Base-by-base conservation (phyloP, 1,140 invertebrate genomes). In the Atopsyche davidsoni region DNA sequence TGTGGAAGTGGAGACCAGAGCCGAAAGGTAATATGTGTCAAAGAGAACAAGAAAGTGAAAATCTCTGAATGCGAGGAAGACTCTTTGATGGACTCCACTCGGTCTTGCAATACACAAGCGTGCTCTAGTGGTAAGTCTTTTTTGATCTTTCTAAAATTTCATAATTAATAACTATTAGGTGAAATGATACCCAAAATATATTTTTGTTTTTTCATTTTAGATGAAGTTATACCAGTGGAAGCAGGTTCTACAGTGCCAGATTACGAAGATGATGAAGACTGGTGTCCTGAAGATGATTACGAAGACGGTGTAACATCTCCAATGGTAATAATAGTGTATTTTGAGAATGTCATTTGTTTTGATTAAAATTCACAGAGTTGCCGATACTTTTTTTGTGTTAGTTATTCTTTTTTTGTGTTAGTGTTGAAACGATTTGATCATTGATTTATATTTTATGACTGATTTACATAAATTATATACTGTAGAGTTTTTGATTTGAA, bases 1-100 rank as follows among this genome's bases (percentile, higher is more conserved):
- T 96, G 92, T 60, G 90, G 86, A 2, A 87, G 88, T 7, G 92
- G 92, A 7, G 76, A 78, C 36, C 82, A 80, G 62, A 70, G 66
- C 2, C 76, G 91, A 6, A 81, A 84, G 61, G 81, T 92, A 0
- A 69, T 94, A 48, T 96, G 92, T 61, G 67, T 95, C 39, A 75
- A 79, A 32, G 86, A 87, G 46, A 81, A 85, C 22, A 72, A 73
- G 32, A 79, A 79, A 7, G 79, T 81, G 1, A 59, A 74, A 32
- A 46, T 67, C 1, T 62, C 47, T 0, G 76, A 82, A 34, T 96
- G 92, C 59, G 79, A 83, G 59, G 64, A 72, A 4, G 70, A 77
- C 7, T 70, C 68, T 19, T 80, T 89, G 18, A 79, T 83, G 46
- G 82, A 82, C 22, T 59, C 75, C 1, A 76, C 65, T 22, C 85